phyloP scores from a whole-genome alignment of 2,888 invertebrate genomes.

The Pardosa pseudoannulata region DNA sequence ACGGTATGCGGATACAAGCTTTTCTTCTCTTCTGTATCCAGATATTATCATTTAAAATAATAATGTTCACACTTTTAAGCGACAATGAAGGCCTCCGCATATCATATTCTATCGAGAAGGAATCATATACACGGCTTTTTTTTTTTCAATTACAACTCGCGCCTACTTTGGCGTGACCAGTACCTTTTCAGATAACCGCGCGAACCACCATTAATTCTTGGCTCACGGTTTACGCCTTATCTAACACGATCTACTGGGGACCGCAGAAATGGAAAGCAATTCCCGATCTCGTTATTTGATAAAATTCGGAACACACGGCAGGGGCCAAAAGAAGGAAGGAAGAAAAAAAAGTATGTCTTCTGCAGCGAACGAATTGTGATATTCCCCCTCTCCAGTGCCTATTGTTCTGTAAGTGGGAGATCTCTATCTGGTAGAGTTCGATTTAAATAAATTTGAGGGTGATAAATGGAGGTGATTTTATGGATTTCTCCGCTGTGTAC shows the following conservation, averaged over 20 bases:
- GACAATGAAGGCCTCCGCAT: no score
- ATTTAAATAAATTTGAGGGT: not conserved
- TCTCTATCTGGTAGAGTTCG: not conserved
- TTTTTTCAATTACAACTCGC: no score
- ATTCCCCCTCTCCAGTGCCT: not conserved
- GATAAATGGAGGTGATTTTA: not conserved
- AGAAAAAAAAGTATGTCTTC: no score
- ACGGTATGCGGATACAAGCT: not conserved
- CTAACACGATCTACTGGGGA: not conserved
- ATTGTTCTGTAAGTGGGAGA: not conserved
- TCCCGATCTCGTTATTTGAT: slow-evolving; percentile 5
- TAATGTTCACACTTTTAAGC: not conserved
- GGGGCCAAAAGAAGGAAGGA: no score
- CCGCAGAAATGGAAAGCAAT: not conserved
- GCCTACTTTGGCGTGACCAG: no score
- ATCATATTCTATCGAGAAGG: no score
- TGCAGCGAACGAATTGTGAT: no score
- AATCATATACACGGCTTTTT: no score
- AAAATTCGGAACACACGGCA: no score
- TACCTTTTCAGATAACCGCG: not conserved
- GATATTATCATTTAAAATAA: not conserved
- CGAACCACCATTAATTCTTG: not conserved
- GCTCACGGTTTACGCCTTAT: not conserved
- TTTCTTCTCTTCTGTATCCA: not conserved
- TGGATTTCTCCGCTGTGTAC: not conserved